phyloP scores from a whole-genome alignment of 92 coral and sea anemone genomes.

The Paramuricea clavata region DNA sequence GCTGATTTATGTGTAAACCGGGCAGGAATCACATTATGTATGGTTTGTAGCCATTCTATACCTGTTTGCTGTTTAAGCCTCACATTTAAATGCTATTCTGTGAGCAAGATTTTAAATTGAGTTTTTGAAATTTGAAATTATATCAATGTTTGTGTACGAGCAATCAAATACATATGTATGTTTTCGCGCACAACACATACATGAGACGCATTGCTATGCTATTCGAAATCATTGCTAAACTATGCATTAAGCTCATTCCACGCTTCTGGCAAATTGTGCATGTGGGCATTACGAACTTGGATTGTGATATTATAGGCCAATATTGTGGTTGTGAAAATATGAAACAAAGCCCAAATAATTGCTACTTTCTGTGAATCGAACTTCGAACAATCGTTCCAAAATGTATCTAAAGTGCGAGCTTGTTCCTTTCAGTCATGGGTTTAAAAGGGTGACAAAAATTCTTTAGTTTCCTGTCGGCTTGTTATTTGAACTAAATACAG shows the following conservation, averaged over 20 bases:
- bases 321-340: neutral
- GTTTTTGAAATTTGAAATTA: no score
- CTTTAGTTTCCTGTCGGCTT: conserved; percentile 27
- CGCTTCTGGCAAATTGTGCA: neutral
- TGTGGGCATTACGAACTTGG: neutral
- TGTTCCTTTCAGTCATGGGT: neutral
- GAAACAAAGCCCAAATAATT: neutral
- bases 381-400: neutral
- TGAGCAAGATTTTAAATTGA: no score
- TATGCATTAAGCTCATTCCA: neutral
- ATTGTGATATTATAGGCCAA: neutral
- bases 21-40: neutral
- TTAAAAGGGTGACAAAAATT: conserved; percentile 21
- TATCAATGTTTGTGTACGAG: no score
- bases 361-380: neutral
- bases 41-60: neutral
- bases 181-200: no score
- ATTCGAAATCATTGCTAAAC: neutral
- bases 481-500: neutral
- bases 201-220: neutral
- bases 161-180: no score
- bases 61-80: no score
- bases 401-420: neutral
- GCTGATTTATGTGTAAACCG: neutral
- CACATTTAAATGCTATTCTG: no score